Base-by-base conservation (phyloP, 2,797 vertebrate species). In the Garrulus glandarius region DNA sequence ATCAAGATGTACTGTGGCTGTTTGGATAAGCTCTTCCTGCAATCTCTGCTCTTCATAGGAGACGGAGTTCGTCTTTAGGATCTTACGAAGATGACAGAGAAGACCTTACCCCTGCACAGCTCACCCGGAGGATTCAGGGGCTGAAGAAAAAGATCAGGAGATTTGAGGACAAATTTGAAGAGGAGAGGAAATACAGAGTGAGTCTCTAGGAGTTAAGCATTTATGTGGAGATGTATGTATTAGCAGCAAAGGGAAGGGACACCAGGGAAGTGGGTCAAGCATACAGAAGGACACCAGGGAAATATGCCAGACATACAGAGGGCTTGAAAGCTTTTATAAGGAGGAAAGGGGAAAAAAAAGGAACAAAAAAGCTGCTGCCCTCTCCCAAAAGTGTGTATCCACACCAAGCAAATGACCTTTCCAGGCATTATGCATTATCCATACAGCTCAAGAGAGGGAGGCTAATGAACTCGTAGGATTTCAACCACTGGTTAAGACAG, bases 81-180 rank as follows among this genome's bases (percentile, higher is more conserved):
- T 99, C 99, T 91, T 99, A 98, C 0, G 99, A 99, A 18, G 99
- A 99, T 1, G 98, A 99, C 20, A 98, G 98, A 59, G 98, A 98
- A 88, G 99, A 99, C 95, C 96, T 99, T 91, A 99, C 99, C 1
- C 98, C 99, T 2, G 98, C 98, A 3, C 99, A 99, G 77, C 98
- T 99, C 93, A 99, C 99, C 1, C 99, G 99, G 82, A 98, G 99
- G 96, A 99, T 99, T 95, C 99, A 99, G 72, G 98, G 98, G 29
- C 98, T 99, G 67, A 99, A 99, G 97, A 99, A 99, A 89, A 99
- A 99, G 97, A 99, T 99, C 94, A 98, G 98, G 90, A 98, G 98
- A 91, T 99, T 98, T 39, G 99, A 99, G 95, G 99, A 99, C 80
- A 99, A 93, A 96, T 99, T 99, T 4, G 99, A 99, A 97, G 99